These are phyloP conservation scores for Chaetodon trifascialis DNA, from an alignment of 2,113 vertebrate species.

Conservation along the genomic window DNA sequence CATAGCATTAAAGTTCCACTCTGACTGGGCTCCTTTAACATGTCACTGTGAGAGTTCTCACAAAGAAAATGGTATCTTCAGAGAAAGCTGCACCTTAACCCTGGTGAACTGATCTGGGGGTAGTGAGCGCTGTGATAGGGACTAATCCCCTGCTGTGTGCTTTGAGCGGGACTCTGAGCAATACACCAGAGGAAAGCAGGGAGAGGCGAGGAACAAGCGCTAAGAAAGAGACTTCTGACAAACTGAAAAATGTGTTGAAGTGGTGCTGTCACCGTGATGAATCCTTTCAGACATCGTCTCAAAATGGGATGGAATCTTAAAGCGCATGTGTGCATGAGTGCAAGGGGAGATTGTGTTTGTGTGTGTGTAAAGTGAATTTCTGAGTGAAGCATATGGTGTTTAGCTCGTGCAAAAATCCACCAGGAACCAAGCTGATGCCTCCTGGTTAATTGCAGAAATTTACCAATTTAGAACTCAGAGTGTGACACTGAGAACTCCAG, in stretches of 20 bases:
- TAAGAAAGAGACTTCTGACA: conserved; percentile 74
- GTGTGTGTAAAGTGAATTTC: conserved; percentile 44
- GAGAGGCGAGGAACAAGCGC: conserved; percentile 66
- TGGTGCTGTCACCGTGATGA: conserved; percentile 69
- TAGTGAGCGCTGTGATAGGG: conserved; percentile 74
- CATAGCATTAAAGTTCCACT: conserved; percentile 70
- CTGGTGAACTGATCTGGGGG: conserved; percentile 76
- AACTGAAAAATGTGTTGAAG: conserved; percentile 72
- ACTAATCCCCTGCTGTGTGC: conserved; percentile 74
- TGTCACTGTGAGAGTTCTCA: conserved; percentile 59
- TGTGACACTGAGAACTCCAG: conserved; percentile 63
- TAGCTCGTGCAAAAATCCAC: conserved; percentile 61
- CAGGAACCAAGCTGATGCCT: conserved; percentile 70
- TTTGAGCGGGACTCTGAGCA: conserved; percentile 67
- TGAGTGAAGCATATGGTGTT: conserved; percentile 72
- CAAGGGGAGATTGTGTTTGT: conserved; percentile 28
- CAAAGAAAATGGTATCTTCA: conserved; percentile 72
- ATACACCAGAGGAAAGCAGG: conserved; percentile 65
- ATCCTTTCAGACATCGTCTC: conserved; percentile 64
- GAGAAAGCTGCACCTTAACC: conserved; percentile 80
- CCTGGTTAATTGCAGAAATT: conserved; percentile 76
- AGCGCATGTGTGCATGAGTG: conserved; percentile 33
- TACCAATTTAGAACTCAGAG: conserved; percentile 69
- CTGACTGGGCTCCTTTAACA: conserved; percentile 67
- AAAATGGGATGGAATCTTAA: conserved; percentile 61